Conservation (phyloP, 2,797 vertebrate species). For the Sebastes itinus region DNA sequence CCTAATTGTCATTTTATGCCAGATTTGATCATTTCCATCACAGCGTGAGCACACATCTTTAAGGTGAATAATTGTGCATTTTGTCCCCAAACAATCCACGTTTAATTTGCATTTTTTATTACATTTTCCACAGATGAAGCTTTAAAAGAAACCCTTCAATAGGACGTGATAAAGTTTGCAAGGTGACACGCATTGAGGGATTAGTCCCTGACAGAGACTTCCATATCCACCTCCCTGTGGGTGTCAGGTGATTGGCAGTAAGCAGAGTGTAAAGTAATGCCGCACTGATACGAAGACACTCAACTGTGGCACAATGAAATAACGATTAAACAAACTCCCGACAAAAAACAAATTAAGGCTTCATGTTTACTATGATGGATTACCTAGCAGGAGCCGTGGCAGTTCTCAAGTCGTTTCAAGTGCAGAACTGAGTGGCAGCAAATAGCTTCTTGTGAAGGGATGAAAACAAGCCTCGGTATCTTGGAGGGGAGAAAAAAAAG, state of each 20-base stretch:
- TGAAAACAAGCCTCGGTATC: conserved; percentile 30
- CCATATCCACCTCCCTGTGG: not conserved
- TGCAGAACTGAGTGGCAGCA: conserved; percentile 45
- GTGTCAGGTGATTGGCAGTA: conserved; percentile 57
- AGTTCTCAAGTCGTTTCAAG: conserved; percentile 56
- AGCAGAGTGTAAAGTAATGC: conserved; percentile 41
- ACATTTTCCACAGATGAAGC: conserved; percentile 3
- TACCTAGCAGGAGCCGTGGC: conserved; percentile 26
- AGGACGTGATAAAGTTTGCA: not conserved
- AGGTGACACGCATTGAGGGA: conserved; percentile 3
- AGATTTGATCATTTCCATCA: conserved; percentile 9
- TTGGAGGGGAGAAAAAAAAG: not conserved
- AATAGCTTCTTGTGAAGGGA: conserved; percentile 38
- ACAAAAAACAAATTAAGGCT: conserved; percentile 60
- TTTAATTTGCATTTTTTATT: not conserved
- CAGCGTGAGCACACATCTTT: conserved; percentile 10
- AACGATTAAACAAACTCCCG: conserved; percentile 57
- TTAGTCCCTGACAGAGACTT: conserved; percentile 20
- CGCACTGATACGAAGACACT: conserved; percentile 52
- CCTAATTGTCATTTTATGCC: not conserved
- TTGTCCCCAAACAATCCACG: not conserved
- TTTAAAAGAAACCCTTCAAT: conserved; percentile 15
- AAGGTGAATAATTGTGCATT: not conserved
- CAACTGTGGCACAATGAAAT: conserved; percentile 55
- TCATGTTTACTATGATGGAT: conserved; percentile 64